phyloP scores from a whole-genome alignment of 2,888 invertebrate genomes.

The Tubulanus polymorphus region DNA sequence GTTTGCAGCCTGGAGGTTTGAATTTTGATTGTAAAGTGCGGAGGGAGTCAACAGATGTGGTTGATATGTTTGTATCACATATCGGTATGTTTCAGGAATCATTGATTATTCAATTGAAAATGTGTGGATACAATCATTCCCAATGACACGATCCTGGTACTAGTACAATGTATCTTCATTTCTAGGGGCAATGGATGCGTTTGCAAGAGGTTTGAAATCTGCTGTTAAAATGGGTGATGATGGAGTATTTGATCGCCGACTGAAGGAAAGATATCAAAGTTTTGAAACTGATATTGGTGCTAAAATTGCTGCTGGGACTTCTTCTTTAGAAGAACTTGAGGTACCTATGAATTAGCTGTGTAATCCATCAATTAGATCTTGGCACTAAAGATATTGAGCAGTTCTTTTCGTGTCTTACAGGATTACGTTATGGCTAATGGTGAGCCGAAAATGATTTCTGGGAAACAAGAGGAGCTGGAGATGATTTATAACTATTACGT shows the following conservation, averaged over 20 bases:
- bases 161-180: neutral
- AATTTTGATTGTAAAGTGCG: conserved; percentile 59
- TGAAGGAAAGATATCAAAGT: conserved; percentile 63
- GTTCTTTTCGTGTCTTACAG: conserved; percentile 59
- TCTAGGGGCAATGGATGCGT: conserved; percentile 59
- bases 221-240: conserved; percentile 60
- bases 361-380: too few species aligned
- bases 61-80: conserved; percentile 59
- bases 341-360: too few species aligned
- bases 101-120: neutral
- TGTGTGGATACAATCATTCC: too few species aligned
- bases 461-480: conserved; percentile 56
- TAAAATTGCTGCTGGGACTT: conserved; percentile 58
- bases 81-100: conserved; percentile 41
- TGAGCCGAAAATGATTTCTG: conserved; percentile 49
- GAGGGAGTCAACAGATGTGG: conserved; percentile 57
- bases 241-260: conserved; percentile 59
- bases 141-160: neutral
- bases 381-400: too few species aligned
- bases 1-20: conserved; percentile 61
- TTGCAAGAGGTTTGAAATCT: conserved; percentile 59
- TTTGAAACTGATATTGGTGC: conserved; percentile 62
- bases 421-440: conserved; percentile 48
- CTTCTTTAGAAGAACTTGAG: conserved; percentile 57
- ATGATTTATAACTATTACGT: conserved; percentile 52